phyloP scores from a whole-genome alignment of 2,113 vertebrate species.

The Haemorhous mexicanus region DNA sequence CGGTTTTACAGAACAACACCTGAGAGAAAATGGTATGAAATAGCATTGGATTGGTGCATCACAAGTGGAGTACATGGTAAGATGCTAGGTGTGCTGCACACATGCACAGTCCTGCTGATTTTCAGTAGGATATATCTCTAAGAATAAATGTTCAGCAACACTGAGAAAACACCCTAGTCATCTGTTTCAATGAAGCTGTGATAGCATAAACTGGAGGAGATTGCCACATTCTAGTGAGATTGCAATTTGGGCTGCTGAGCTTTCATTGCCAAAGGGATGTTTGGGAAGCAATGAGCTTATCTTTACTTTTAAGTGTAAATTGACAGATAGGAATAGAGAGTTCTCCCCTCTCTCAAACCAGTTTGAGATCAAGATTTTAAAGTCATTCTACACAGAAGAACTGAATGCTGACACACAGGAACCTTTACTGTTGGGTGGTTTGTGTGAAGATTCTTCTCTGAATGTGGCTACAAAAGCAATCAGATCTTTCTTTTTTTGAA shows the following conservation, averaged over 20 bases:
- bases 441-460: background rate
- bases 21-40: background rate
- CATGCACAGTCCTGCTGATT: background rate
- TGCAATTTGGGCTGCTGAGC: slow-evolving; percentile 20
- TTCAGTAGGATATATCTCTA: background rate
- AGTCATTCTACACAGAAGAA: background rate
- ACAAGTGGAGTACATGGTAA: background rate
- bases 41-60: background rate
- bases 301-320: slow-evolving; percentile 30
- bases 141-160: background rate
- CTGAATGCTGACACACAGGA: background rate
- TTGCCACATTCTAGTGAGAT: background rate
- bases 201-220: slow-evolving; percentile 3
- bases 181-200: background rate
- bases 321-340: background rate
- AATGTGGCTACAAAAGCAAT: background rate
- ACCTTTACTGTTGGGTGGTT: background rate
- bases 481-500: background rate
- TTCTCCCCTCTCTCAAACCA: background rate
- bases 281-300: background rate
- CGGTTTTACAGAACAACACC: background rate
- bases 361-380: background rate
- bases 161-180: background rate
- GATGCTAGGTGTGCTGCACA: background rate
- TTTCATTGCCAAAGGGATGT: slow-evolving; percentile 1